Percentiles rank a stretch among this genome's conserved stretches.
phyloP scores from a whole-genome alignment of 1,140 invertebrate species.

The Plectus sambesii region DNA sequence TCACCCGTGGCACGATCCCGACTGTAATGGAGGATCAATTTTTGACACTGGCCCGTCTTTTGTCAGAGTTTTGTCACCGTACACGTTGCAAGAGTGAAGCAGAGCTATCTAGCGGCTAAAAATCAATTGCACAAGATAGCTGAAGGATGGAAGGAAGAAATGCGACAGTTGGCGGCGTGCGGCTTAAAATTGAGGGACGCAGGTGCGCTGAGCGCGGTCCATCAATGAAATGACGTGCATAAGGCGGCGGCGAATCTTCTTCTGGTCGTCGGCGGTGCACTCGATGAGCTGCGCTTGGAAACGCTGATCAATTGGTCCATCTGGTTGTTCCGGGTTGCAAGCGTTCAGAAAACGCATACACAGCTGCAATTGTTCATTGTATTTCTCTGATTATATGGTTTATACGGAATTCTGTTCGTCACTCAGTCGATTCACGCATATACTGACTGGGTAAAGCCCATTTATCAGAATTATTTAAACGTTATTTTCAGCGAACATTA shows the following conservation, averaged over 20 bases:
- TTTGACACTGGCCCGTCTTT: no score
- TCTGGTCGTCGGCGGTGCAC: constrained; percentile 76
- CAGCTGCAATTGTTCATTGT: constrained; percentile 22
- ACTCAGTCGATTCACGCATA: background rate
- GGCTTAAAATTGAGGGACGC: no score
- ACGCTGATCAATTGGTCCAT: constrained; percentile 34
- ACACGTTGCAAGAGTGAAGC: no score
- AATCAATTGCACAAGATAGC: no score
- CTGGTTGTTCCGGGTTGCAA: constrained; percentile 53
- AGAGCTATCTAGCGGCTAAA: no score
- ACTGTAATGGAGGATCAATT: no score
- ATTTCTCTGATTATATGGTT: background rate
- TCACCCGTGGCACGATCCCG: no score
- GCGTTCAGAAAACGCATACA: constrained; percentile 70
- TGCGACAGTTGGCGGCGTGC: no score
- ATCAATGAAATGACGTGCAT: constrained; percentile 44
- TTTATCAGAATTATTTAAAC: background rate
- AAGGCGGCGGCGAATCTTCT: constrained; percentile 67
- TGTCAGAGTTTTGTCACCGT: no score
- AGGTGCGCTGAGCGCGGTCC: constrained; percentile 27
- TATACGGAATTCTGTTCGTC: background rate
- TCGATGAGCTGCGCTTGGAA: constrained; percentile 69
- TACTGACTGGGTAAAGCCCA: no score
- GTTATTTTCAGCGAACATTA: background rate
- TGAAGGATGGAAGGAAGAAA: no score